phyloP scores from a whole-genome alignment of 2,113 vertebrate species.

The Malurus alboscapulatus region DNA sequence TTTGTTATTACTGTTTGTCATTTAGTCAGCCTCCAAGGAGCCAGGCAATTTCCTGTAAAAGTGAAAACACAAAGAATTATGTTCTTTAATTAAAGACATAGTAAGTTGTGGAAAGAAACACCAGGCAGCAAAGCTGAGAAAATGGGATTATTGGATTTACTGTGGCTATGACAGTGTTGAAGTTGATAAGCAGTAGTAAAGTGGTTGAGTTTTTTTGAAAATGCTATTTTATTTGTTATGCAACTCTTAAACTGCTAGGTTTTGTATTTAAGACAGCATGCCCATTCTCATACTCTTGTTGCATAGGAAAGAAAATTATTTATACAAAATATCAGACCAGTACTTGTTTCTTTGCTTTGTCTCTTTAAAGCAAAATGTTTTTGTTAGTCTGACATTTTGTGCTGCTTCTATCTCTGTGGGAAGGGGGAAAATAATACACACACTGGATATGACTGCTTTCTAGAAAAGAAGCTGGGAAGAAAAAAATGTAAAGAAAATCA shows the following conservation, averaged over 20 bases:
- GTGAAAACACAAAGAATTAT: conserved; percentile 26
- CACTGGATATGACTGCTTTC: not conserved
- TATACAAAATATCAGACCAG: not conserved
- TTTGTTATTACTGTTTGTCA: conserved; percentile 39
- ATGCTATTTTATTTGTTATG: not conserved
- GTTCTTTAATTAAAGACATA: conserved; percentile 8
- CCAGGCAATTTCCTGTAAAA: conserved; percentile 33
- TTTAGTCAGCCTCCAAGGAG: conserved; percentile 4
- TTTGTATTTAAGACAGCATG: not conserved
- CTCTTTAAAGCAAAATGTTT: not conserved
- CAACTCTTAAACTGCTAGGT: not conserved
- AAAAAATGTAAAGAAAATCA: not conserved
- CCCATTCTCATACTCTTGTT: not conserved
- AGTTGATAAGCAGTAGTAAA: not conserved
- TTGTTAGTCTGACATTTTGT: not conserved
- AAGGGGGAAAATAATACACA: rapidly evolving
- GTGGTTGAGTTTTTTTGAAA: not conserved
- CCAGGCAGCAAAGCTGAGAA: not conserved
- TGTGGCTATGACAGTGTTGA: not conserved
- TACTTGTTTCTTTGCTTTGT: not conserved
- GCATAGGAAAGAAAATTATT: not conserved
- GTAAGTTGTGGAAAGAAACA: not conserved
- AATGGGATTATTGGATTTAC: not conserved
- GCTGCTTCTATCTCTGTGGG: not conserved
- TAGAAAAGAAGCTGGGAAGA: not conserved